A percentile compares a stretch with the other conserved stretches of the same genome.
These are phyloP conservation scores for Melopsittacus undulatus DNA, from an alignment of 2,797 vertebrate genomes.

Conservation along the genomic window DNA sequence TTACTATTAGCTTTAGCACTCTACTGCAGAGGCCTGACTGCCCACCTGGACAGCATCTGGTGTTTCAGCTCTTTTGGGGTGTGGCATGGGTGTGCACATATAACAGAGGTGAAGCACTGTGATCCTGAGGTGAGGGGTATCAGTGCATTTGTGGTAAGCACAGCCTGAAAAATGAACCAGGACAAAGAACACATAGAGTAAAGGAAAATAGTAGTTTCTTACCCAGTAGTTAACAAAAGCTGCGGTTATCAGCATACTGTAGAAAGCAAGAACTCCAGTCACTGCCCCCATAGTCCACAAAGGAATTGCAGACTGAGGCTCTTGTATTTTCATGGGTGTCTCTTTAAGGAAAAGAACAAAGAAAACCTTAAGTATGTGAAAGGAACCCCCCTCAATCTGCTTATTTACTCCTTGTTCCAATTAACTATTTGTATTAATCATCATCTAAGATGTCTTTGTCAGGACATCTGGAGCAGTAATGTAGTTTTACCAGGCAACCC, in stretches of 20 bases:
- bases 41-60: background rate
- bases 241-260: conserved; percentile 72
- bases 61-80: background rate
- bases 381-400: background rate
- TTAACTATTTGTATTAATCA: background rate
- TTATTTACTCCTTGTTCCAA: background rate
- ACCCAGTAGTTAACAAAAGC: conserved; percentile 73
- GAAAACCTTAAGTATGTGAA: conserved; percentile 3
- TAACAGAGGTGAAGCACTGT: background rate
- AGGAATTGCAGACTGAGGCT: conserved; percentile 10
- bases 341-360: conserved; percentile 69
- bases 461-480: background rate
- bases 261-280: conserved; percentile 68
- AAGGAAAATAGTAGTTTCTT: conserved; percentile 60
- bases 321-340: background rate
- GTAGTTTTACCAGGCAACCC: background rate
- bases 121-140: background rate
- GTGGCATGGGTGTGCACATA: background rate
- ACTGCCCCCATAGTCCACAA: conserved; percentile 58
- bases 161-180: background rate
- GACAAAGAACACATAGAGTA: background rate
- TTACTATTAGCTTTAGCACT: background rate
- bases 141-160: background rate
- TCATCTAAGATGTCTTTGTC: background rate
- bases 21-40: background rate